Percentiles rank a stretch among this genome's conserved stretches.
phyloP scores from a whole-genome alignment of 1,140 invertebrate genomes.

The Sycophila sp. region DNA sequence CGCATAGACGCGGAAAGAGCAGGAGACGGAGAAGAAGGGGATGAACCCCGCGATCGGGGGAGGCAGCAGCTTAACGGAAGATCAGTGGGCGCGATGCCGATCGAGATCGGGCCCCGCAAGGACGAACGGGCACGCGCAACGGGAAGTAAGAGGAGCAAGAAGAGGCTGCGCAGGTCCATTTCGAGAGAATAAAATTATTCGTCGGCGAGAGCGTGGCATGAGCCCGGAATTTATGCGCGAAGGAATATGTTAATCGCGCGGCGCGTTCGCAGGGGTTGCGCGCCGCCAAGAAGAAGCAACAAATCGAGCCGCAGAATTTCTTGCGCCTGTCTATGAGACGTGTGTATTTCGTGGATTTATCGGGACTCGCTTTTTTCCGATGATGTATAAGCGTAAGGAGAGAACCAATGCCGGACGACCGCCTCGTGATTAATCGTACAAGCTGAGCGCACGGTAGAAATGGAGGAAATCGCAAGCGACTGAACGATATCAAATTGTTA shows the following conservation, averaged over 20 bases:
- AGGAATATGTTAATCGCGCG: conserved; percentile 33
- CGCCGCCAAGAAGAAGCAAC: conserved; percentile 34
- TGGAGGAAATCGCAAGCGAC: too few relatives aligned
- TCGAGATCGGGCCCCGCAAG: conserved; percentile 47
- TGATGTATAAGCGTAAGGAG: not conserved
- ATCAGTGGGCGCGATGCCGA: conserved; percentile 53
- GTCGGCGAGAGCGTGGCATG: not conserved
- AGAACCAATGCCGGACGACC: not conserved
- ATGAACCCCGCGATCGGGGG: not conserved
- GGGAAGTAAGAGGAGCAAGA: conserved; percentile 37
- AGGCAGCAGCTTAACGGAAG: conserved; percentile 57
- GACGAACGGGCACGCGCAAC: conserved; percentile 35
- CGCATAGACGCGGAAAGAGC: not conserved
- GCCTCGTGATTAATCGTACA: not conserved
- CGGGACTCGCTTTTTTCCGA: not conserved
- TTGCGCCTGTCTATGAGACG: not conserved
- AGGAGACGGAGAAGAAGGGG: not conserved
- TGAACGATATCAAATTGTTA: too few relatives aligned
- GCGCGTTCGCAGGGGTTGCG: conserved; percentile 4
- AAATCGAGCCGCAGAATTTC: conserved; percentile 35
- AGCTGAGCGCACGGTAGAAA: too few relatives aligned
- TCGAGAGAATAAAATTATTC: conserved; percentile 23
- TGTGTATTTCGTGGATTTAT: conserved; percentile 28
- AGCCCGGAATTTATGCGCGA: conserved; percentile 34
- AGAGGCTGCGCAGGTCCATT: not conserved